Base-by-base conservation (phyloP, 2,113 vertebrate genomes). In the Rhinopomastus cyanomelas region DNA sequence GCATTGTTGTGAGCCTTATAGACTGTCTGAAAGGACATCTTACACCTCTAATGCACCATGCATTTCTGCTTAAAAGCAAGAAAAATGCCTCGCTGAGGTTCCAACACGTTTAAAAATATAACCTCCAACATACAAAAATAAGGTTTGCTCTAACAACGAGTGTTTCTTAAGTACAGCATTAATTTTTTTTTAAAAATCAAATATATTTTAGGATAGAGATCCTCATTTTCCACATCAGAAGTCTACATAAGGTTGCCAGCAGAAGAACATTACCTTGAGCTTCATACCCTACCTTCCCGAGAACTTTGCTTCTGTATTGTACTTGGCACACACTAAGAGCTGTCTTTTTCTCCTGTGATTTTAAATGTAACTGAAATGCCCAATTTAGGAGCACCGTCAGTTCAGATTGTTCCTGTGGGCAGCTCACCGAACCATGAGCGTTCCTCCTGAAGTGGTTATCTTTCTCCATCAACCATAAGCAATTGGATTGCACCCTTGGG, bases 1-100 rank as follows among this genome's bases (percentile, higher is more conserved):
- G 36, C 13, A 64, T 37, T 75, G 46, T 68, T 90, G 27, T 25
- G 72, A 72, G 57, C 55, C 46, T 86, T 61, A 64, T 83, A 89
- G 89, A 90, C n/a, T 76, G 62, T 48, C 55, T 57, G 62, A 83
- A 76, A 81, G 57, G 78, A n/a, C 30, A 49, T 78, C 60, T 71
- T 32, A 32, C 72, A 22, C 20, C 17, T 87, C 83, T 81, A 72
- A 29, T 74, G 12, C 30, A 59, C 12, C 0, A 0, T 34, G 8
- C 2, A 30, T 73, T 87, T 75, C 44, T 85, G 25, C 39, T 64
- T 64, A 42, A 67, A 83, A 55, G 1, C 8, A 81, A 68, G 27
- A 61, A 53, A n/a, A 62, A 21, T 9, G 36, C 26, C 29, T 57
- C 9, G n/a, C 53, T 23, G 81, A 68, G 23, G 18, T 57, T 62